Percentiles rank a stretch among this genome's conserved stretches.
phyloP scores from a whole-genome alignment of 2,797 vertebrate genomes.

The Emydoidea blandingii region DNA sequence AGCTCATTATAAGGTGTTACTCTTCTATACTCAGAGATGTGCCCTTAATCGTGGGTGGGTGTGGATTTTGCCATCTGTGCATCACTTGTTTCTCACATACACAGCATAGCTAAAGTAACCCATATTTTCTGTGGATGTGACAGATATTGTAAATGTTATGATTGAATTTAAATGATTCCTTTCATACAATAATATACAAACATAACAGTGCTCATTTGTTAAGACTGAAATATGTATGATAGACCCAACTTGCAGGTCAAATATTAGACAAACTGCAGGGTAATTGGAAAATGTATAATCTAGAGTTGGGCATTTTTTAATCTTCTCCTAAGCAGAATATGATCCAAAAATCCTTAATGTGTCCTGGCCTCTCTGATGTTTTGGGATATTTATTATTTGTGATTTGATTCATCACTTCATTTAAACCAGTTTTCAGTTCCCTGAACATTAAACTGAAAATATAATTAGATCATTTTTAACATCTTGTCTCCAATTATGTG shows the following conservation, averaged over 20 bases:
- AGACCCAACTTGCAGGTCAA: background rate
- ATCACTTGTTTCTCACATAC: background rate
- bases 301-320: background rate
- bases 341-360: background rate
- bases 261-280: constrained; percentile 6
- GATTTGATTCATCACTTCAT: background rate
- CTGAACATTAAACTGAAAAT: background rate
- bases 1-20: constrained; percentile 53
- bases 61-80: constrained; percentile 69
- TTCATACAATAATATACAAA: constrained; percentile 67
- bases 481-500: background rate
- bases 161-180: constrained; percentile 63
- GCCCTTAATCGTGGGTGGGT: constrained; percentile 66
- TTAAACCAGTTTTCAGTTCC: background rate
- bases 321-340: background rate
- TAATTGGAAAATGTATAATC: background rate
- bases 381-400: no score
- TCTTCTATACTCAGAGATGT: constrained; percentile 67
- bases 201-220: constrained; percentile 50
- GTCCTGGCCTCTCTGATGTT: background rate
- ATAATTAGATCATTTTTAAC: background rate
- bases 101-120: constrained; percentile 60
- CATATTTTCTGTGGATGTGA: constrained; percentile 29
- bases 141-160: constrained; percentile 47
- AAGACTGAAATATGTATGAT: background rate